phyloP scores from a whole-genome alignment of 2,113 vertebrate genomes.

The Ia io region DNA sequence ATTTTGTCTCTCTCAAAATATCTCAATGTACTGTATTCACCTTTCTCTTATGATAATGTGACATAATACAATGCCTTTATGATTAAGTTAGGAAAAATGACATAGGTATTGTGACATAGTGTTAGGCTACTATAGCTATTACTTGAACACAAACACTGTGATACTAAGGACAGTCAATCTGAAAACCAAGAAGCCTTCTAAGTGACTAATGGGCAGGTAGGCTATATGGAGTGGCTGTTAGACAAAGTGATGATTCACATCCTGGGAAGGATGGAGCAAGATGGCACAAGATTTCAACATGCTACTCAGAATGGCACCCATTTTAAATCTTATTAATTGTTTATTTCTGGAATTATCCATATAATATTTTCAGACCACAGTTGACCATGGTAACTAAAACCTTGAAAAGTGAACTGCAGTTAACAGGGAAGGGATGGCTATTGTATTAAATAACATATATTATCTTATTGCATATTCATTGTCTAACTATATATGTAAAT shows the following conservation, averaged over 20 bases:
- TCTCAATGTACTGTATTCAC: not conserved
- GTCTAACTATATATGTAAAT: not conserved
- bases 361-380: not conserved
- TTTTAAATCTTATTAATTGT: not conserved
- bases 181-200: not conserved
- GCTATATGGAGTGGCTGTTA: not conserved
- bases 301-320: not conserved
- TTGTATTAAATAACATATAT: not conserved
- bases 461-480: not conserved
- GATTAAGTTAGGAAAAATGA: not conserved
- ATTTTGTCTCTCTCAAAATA: not conserved
- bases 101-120: not conserved
- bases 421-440: not conserved
- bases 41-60: not conserved
- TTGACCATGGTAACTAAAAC: not conserved
- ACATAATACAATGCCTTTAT: not conserved
- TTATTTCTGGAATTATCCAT: not conserved
- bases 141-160: not conserved
- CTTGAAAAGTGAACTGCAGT: not conserved
- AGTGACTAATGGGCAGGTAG: not conserved
- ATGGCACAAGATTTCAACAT: not conserved
- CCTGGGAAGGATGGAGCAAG: not conserved
- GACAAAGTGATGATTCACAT: not conserved
- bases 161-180: not conserved
- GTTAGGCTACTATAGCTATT: not conserved